Evolutionary conservation across 2,113 vertebrate genomes (phyloP).

Genomic region (Solea senegalensis): DNA sequence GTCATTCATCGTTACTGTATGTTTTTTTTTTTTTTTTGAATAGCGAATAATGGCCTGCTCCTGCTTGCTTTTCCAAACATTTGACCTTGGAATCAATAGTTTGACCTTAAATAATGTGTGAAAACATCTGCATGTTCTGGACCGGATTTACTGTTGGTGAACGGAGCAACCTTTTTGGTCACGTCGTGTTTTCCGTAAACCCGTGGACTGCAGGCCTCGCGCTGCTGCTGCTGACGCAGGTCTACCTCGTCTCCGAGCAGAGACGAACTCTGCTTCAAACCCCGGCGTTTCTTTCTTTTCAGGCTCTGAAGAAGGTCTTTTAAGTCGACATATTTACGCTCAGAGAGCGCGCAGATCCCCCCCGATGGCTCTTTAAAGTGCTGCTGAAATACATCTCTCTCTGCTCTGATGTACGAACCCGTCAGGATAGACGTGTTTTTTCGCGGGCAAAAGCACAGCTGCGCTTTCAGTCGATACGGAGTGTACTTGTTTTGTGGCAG

Average conservation of each 20-base stretch:
- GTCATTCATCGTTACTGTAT: too few relatives aligned
- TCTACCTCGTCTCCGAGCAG: not conserved
- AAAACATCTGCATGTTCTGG: too few relatives aligned
- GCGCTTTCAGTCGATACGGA: conserved; percentile 53
- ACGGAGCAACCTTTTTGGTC: not conserved
- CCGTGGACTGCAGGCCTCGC: not conserved
- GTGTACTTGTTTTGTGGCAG: conserved; percentile 60
- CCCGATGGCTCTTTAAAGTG: conserved; percentile 39
- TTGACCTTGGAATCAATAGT: too few relatives aligned
- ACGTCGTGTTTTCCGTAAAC: not conserved
- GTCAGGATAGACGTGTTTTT: conserved; percentile 38
- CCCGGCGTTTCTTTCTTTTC: not conserved
- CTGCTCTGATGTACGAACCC: conserved; percentile 36
- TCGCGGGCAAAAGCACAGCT: conserved; percentile 51
- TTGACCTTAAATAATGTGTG: too few relatives aligned
- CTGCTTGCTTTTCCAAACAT: too few relatives aligned
- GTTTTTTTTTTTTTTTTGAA: too few relatives aligned
- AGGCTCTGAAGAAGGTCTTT: not conserved
- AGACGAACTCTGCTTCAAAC: not conserved
- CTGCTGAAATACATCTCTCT: conserved; percentile 44
- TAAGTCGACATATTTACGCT: not conserved
- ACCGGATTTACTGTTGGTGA: too few relatives aligned
- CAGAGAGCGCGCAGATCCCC: conserved; percentile 14
- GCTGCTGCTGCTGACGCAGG: too few relatives aligned
- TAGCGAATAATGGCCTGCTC: too few relatives aligned